A percentile compares a stretch with the other conserved stretches of the same genome.
Evolutionary conservation across 2,797 vertebrate genomes (phyloP).

Genomic region (Scyliorhinus canicula): DNA sequence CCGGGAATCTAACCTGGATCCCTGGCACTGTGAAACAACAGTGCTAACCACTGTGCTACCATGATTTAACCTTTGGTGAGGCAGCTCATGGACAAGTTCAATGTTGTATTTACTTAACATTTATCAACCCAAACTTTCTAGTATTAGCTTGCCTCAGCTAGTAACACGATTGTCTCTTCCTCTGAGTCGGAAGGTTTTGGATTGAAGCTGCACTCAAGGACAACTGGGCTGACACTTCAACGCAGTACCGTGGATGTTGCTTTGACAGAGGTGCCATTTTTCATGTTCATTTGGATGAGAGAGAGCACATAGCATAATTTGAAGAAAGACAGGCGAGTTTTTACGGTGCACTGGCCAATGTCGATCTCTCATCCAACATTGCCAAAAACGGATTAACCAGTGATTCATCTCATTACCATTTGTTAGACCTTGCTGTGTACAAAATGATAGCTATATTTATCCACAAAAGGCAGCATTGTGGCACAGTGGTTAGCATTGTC

Average conservation of each 20-base stretch:
- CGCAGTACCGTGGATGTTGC: background rate
- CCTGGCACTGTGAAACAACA: too few species aligned
- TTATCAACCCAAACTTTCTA: too few species aligned
- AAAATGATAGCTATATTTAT: too few species aligned
- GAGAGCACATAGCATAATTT: background rate
- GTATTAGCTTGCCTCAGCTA: too few species aligned
- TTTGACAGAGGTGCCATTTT: background rate
- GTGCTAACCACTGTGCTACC: too few species aligned
- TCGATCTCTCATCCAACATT: background rate
- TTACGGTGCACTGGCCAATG: background rate
- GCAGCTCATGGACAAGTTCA: too few species aligned
- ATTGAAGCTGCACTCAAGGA: background rate
- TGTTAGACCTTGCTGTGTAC: background rate
- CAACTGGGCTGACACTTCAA: background rate
- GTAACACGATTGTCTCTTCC: background rate
- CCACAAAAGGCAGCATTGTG: too few species aligned
- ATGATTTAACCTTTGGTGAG: background rate
- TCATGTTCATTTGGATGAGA: background rate
- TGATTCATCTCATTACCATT: background rate
- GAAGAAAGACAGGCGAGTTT: background rate
- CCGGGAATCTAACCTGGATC: too few species aligned
- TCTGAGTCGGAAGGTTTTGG: background rate
- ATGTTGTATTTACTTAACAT: too few species aligned
- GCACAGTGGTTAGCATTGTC: too few species aligned
- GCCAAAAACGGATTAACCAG: background rate